Percentiles rank a stretch among this genome's conserved stretches.
Evolutionary conservation across 2,888 invertebrate species (phyloP).

Genomic region (Tenodera sinensis): DNA sequence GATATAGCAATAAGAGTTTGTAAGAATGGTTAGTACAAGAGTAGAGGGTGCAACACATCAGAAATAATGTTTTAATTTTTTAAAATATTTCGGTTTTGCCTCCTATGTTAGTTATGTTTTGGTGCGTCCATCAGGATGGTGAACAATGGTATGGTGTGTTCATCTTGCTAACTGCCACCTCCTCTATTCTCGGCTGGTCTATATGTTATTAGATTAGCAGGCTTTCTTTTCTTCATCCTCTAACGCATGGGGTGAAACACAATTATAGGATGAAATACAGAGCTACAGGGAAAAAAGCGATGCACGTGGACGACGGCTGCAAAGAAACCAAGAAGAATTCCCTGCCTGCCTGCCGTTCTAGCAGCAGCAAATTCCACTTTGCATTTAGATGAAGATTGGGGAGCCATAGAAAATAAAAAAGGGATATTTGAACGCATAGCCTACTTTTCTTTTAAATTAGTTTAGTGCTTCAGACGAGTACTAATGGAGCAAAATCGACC

Average conservation of each 20-base stretch:
- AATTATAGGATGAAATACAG: neutral
- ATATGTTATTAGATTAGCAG: neutral
- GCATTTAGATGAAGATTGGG: constrained; percentile 14
- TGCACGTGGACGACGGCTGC: neutral
- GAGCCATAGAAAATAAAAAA: neutral
- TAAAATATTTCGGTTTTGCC: no score
- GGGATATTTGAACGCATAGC: neutral
- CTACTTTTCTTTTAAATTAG: neutral
- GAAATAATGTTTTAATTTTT: no score
- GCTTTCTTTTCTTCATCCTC: neutral
- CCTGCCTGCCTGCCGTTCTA: neutral
- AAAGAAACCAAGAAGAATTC: neutral
- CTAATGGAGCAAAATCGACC: no score
- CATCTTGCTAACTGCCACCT: neutral
- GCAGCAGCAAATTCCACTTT: constrained; percentile 1
- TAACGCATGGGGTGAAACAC: neutral
- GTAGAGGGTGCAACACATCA: no score
- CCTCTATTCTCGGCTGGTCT: neutral
- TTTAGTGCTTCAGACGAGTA: no score
- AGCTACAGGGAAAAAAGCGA: neutral
- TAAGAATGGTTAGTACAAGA: no score
- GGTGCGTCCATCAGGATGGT: no score
- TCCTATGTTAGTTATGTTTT: no score
- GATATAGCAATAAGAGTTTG: no score
- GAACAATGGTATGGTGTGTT: neutral